Percentiles rank a stretch among this genome's conserved stretches.
Conservation (phyloP, 2,888 invertebrate genomes). For the Periphyllus acericola region DNA sequence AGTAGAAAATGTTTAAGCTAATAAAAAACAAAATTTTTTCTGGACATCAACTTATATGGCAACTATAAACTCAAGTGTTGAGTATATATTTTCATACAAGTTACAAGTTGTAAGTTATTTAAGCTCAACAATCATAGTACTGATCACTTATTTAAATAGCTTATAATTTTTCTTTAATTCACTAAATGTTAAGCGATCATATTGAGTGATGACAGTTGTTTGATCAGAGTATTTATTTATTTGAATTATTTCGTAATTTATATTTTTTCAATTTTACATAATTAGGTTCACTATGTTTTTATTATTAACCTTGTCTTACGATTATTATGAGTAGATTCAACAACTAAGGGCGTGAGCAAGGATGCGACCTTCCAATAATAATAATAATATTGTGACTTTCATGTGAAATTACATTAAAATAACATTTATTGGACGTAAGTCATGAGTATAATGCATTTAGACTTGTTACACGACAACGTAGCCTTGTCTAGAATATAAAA, state of each 20-base stretch:
- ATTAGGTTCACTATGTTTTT: neutral
- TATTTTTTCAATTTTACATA: conserved; percentile 31
- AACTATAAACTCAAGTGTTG: too few relatives aligned
- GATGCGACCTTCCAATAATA: conserved; percentile 57
- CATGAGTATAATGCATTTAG: conserved; percentile 5
- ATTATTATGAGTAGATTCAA: conserved; percentile 36
- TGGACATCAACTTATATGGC: too few relatives aligned
- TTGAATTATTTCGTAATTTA: neutral
- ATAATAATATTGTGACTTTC: conserved; percentile 53
- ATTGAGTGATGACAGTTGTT: too few relatives aligned
- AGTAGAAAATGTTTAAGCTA: too few relatives aligned
- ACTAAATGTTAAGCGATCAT: too few relatives aligned
- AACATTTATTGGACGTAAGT: conserved; percentile 32
- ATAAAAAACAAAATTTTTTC: too few relatives aligned
- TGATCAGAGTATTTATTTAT: too few relatives aligned
- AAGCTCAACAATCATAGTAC: too few relatives aligned
- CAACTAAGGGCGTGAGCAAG: conserved; percentile 58
- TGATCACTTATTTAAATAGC: too few relatives aligned
- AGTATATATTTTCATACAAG: too few relatives aligned
- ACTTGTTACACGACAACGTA: conserved; percentile 8
- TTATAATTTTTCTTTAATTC: too few relatives aligned
- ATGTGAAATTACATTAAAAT: conserved; percentile 53
- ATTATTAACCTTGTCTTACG: conserved; percentile 53
- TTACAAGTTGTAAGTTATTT: too few relatives aligned
- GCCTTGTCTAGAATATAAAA: conserved; percentile 31